Evolutionary conservation across 2,888 invertebrate species (phyloP).

Genomic region (Calliopum simillimum): DNA sequence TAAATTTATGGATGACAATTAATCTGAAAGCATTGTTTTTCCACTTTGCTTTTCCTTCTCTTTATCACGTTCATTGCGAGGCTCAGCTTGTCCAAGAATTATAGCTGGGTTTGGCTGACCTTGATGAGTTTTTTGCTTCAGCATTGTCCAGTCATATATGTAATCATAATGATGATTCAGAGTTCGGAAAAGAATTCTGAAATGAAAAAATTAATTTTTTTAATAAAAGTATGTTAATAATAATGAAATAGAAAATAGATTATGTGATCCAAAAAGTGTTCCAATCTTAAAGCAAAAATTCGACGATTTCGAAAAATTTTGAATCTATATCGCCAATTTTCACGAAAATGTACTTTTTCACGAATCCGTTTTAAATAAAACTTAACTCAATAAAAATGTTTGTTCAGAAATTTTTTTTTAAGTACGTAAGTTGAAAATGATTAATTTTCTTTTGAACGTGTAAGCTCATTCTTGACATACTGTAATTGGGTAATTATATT

Average conservation of each 20-base stretch:
- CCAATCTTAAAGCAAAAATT: too few relatives aligned
- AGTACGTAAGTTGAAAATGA: too few relatives aligned
- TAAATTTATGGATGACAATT: slow-evolving; percentile 41
- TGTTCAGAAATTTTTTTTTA: too few relatives aligned
- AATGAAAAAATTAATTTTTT: slow-evolving; percentile 61
- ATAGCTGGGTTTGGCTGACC: slow-evolving; percentile 63
- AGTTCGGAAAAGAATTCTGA: slow-evolving; percentile 98
- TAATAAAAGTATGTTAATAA: not conserved
- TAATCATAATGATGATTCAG: slow-evolving; percentile 99
- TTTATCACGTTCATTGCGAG: slow-evolving; percentile 62
- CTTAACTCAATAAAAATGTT: too few relatives aligned
- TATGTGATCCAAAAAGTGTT: too few relatives aligned
- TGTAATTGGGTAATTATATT: too few relatives aligned
- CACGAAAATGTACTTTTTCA: too few relatives aligned
- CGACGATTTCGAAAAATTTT: too few relatives aligned
- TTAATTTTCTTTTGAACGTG: too few relatives aligned
- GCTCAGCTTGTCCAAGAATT: slow-evolving; percentile 62
- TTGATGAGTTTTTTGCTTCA: slow-evolving; percentile 84
- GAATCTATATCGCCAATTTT: too few relatives aligned
- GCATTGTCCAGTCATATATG: slow-evolving; percentile 99
- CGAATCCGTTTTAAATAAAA: too few relatives aligned
- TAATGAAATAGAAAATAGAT: not conserved
- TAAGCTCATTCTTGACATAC: too few relatives aligned
- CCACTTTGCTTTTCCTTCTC: slow-evolving; percentile 65
- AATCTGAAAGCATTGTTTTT: slow-evolving; percentile 63